Conservation (phyloP, 2,888 invertebrate genomes). For the Schizaphis graminum region DNA sequence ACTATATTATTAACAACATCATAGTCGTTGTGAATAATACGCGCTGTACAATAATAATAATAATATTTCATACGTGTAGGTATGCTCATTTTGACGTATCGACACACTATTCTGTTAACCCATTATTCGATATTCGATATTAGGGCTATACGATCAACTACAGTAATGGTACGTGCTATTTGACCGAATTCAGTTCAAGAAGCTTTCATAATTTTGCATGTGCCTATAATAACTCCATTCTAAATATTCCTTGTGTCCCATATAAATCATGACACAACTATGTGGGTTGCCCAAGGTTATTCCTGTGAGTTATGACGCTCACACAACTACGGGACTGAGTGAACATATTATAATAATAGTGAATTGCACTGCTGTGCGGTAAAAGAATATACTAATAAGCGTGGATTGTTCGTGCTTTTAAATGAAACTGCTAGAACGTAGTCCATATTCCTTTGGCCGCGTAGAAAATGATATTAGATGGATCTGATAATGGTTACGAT, state of each 20-base stretch:
- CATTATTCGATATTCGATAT: not conserved
- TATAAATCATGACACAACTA: not conserved
- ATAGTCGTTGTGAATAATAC: not conserved
- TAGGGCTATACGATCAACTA: not conserved
- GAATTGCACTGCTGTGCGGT: not conserved
- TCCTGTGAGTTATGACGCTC: not conserved
- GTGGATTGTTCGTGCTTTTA: not conserved
- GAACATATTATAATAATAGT: not conserved
- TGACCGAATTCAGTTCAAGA: not conserved
- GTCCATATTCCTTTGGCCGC: not conserved
- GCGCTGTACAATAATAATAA: not conserved
- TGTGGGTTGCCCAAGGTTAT: not conserved
- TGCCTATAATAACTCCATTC: not conserved
- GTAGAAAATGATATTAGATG: not conserved
- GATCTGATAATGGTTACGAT: not conserved
- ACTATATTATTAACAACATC: not conserved
- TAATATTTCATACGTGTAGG: not conserved
- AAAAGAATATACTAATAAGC: not conserved
- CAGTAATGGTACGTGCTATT: not conserved
- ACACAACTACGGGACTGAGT: not conserved
- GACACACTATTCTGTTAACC: not conserved
- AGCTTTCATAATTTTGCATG: not conserved
- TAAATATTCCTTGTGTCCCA: not conserved
- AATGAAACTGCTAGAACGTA: not conserved
- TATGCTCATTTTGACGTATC: not conserved